phyloP scores from a whole-genome alignment of 1,140 invertebrate species.

The Physella acuta region DNA sequence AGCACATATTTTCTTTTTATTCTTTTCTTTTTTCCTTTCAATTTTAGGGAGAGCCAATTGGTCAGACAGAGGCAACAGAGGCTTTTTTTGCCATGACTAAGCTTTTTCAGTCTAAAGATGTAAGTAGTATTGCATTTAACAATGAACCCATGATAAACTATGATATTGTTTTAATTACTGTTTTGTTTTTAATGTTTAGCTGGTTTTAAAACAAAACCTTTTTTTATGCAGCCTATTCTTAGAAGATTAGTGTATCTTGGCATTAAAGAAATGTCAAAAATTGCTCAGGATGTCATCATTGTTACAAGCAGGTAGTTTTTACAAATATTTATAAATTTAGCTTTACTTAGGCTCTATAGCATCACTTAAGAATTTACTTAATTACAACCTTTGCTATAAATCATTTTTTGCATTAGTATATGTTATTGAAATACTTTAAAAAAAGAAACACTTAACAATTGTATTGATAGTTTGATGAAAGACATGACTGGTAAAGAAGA shows the following conservation, averaged over 20 bases:
- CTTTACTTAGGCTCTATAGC: too few species aligned
- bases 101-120: constrained; percentile 95
- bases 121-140: constrained; percentile 55
- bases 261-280: constrained; percentile 92
- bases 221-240: constrained; percentile 66
- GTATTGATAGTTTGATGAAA: constrained; percentile 80
- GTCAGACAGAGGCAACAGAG: constrained; percentile 93
- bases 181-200: too few species aligned
- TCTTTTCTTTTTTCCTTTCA: too few species aligned
- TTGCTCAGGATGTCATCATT: constrained; percentile 99
- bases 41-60: constrained; percentile 82
- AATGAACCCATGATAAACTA: too few species aligned
- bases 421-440: too few species aligned
- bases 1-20: too few species aligned
- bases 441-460: too few species aligned
- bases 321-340: neutral
- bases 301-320: constrained; percentile 72
- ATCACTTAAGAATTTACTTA: too few species aligned
- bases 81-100: constrained; percentile 99
- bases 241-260: constrained; percentile 93
- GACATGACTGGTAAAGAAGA: constrained; percentile 99
- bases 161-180: too few species aligned
- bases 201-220: too few species aligned
- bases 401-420: neutral
- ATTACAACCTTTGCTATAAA: too few species aligned